Conservation (phyloP, 2,797 vertebrate species). For the Hapalemur alaotrensis region DNA sequence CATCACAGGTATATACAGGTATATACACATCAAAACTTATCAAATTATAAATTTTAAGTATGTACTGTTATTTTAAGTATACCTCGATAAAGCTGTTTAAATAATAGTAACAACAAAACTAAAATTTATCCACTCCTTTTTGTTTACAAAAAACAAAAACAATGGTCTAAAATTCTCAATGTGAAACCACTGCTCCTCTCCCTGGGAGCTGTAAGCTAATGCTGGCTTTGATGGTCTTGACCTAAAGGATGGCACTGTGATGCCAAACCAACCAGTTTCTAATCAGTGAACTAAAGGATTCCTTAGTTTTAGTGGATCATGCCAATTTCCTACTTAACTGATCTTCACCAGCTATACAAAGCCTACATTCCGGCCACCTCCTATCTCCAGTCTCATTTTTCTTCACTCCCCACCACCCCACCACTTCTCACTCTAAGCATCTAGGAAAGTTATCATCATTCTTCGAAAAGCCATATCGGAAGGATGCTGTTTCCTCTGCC, state of each 20-base stretch:
- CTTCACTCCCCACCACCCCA: background rate
- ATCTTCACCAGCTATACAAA: background rate
- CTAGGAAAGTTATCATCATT: background rate
- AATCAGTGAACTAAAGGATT: background rate
- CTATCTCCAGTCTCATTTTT: background rate
- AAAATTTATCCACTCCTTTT: slow-evolving; percentile 20
- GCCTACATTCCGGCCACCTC: background rate
- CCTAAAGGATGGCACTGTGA: background rate
- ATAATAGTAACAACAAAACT: slow-evolving; percentile 34
- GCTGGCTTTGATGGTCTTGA: background rate
- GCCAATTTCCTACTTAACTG: background rate
- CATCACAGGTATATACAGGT: background rate
- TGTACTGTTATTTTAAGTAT: background rate
- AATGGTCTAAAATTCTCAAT: background rate
- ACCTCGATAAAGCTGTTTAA: slow-evolving; percentile 30
- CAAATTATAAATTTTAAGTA: slow-evolving; percentile 47
- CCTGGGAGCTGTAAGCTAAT: background rate
- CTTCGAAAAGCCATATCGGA: background rate
- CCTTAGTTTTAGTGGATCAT: background rate
- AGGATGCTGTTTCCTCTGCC: background rate
- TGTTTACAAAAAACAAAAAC: slow-evolving; percentile 37
- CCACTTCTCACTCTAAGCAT: background rate
- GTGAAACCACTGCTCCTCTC: background rate
- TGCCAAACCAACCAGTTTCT: background rate
- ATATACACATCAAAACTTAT: background rate